Base-by-base conservation (phyloP, 2,113 vertebrate genomes). In the Muntiacus muntjak region DNA sequence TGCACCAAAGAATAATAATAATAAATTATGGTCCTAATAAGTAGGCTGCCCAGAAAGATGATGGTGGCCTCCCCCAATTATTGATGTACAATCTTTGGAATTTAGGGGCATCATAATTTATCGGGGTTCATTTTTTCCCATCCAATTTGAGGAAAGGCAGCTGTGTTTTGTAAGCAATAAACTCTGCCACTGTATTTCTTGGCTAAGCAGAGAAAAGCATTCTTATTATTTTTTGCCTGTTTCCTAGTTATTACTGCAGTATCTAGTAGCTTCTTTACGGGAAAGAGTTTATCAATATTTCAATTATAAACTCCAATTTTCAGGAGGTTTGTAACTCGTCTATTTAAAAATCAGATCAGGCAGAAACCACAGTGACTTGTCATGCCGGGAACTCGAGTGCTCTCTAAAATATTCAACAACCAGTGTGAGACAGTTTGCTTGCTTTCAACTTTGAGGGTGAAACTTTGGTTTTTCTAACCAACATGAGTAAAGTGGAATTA, bases 1-100 rank as follows among this genome's bases (percentile, higher is more conserved):
- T 98, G 98, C 98, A 98, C 98, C 98, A 94, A 98, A 95, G 97
- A 97, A 96, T 98, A 98, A 99, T 99, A 98, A 99, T 98, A 98
- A 98, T 99, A 99, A 99, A 99, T 99, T 99, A 99, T 92, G 86
- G 96, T 96, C 98, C 98, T 99, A 99, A 99, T 99, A 98, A 99
- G 99, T 98, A 98, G 96, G 98, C 97, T 98, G 98, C 98, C 97
- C 98, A 97, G 98, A 98, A 99, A 97, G 98, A 98, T 52, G 97
- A 93, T 67, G 78, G 98, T 92, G 95, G 97, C 97, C 97, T 94
- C 97, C 96, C 98, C 93, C 81, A 87, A 96, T 98, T 99, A 99
- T 99, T 98, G 99, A 99, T 99, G 98, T 97, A 97, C 98, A 98
- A 98, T 98, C 98, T 98, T 98, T 96, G 98, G 98, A 99, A 98